These are phyloP conservation scores for Aplodontia rufa DNA, from an alignment of 2,113 vertebrate species.

Conservation along the genomic window DNA sequence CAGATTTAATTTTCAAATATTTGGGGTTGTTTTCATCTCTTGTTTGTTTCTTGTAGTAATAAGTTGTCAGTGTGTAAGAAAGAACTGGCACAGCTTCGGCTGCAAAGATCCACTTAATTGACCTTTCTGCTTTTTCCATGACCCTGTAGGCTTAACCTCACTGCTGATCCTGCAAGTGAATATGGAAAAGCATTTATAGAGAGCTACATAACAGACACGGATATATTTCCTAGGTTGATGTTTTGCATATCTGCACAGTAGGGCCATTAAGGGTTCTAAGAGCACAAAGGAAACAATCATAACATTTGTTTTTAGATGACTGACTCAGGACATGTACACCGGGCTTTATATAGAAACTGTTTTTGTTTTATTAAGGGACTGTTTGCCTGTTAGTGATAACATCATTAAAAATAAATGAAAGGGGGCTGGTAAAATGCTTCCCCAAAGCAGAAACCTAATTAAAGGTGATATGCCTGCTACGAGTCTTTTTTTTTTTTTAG, in stretches of 20 bases:
- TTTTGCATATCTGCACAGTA: conserved; percentile 70
- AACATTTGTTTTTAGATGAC: conserved; percentile 80
- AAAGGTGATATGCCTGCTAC: conserved; percentile 84
- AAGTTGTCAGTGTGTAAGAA: conserved; percentile 37
- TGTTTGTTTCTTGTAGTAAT: background rate
- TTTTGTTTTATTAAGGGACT: conserved; percentile 81
- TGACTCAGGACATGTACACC: conserved; percentile 76
- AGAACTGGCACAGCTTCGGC: background rate
- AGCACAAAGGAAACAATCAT: conserved; percentile 73
- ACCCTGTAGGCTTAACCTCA: conserved; percentile 48
- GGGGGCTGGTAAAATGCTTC: conserved; percentile 80
- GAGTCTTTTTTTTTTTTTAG: conserved; percentile 81
- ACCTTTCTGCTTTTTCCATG: conserved; percentile 54
- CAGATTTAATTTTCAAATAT: background rate
- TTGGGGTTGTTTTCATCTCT: conserved; percentile 30
- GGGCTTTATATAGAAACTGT: conserved; percentile 75
- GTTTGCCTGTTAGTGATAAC: conserved; percentile 78
- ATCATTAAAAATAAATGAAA: conserved; percentile 80
- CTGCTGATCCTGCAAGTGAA: conserved; percentile 58
- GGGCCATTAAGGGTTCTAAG: conserved; percentile 78
- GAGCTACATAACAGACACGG: conserved; percentile 43
- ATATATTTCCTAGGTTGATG: conserved; percentile 53
- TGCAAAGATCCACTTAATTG: conserved; percentile 32
- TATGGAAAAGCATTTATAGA: conserved; percentile 68
- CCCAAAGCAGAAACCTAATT: conserved; percentile 83